These are phyloP conservation scores for Rhabdornis inornatus DNA, from an alignment of 2,113 vertebrate species.

Conservation along the genomic window DNA sequence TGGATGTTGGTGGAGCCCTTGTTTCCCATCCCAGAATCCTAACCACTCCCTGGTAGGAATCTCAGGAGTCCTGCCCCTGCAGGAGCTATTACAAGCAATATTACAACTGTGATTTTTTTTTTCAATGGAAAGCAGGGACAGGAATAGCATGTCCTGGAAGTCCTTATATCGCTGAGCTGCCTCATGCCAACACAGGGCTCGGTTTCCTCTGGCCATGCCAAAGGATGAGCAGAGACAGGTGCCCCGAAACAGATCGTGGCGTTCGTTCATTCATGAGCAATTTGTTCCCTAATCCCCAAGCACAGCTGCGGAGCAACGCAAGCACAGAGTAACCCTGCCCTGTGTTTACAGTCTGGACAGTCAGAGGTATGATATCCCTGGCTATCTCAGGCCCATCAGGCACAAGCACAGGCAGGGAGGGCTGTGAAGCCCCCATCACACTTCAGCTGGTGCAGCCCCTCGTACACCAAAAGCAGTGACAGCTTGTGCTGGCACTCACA, in stretches of 20 bases:
- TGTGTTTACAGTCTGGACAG: background rate
- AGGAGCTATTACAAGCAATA: background rate
- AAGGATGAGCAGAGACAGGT: constrained; percentile 15
- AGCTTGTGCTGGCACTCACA: accelerated
- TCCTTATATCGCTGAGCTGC: background rate
- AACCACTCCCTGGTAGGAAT: background rate
- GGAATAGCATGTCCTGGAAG: constrained; percentile 18
- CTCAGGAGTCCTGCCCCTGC: background rate
- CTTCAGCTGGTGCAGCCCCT: background rate
- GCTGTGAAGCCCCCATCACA: accelerated
- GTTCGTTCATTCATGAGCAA: constrained; percentile 36
- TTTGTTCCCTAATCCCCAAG: background rate
- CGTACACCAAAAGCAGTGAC: accelerated
- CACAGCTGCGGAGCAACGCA: background rate
- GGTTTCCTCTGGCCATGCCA: background rate
- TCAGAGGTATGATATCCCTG: background rate
- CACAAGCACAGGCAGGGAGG: background rate
- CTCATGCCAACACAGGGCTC: background rate
- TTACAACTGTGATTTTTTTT: background rate
- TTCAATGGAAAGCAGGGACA: constrained; percentile 14
- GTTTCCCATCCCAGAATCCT: background rate
- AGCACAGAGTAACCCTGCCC: background rate
- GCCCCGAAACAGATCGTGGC: background rate
- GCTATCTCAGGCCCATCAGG: background rate
- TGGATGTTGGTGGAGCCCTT: background rate